phyloP scores from a whole-genome alignment of 1,140 invertebrate genomes.

The Neotoxoptera formosana region DNA sequence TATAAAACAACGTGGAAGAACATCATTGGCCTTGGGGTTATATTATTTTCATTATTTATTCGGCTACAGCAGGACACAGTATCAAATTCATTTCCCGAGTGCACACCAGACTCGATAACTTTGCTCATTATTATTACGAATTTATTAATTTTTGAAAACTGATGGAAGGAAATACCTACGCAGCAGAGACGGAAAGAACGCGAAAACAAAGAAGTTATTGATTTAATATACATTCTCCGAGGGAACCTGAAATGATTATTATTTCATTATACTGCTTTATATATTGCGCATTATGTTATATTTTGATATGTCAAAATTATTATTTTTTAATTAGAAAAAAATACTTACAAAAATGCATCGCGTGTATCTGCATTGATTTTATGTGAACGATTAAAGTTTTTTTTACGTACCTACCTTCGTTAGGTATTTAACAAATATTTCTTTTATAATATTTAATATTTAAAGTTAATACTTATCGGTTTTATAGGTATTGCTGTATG shows the following conservation, averaged over 20 bases:
- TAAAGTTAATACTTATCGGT: background rate
- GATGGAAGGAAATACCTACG: background rate
- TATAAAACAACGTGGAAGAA: constrained; percentile 33
- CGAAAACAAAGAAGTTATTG: constrained; percentile 4
- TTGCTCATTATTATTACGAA: constrained; percentile 32
- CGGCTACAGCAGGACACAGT: background rate
- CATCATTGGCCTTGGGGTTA: constrained; percentile 36
- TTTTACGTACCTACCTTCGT: background rate
- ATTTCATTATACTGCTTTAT: background rate
- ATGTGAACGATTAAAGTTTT: background rate
- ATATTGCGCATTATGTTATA: background rate
- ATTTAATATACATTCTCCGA: constrained; percentile 32
- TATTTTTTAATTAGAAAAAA: background rate
- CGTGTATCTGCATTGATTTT: background rate
- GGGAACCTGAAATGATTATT: background rate
- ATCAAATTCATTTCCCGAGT: constrained; percentile 47
- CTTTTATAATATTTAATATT: too few relatives aligned
- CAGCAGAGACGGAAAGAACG: background rate
- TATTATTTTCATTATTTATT: constrained; percentile 45
- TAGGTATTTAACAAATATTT: background rate
- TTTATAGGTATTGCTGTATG: background rate
- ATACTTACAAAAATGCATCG: background rate
- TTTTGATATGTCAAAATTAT: background rate
- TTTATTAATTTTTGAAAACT: constrained; percentile 46
- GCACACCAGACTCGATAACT: constrained; percentile 28